Evolutionary conservation across 2,888 invertebrate genomes (phyloP).

Genomic region (Drosophila silvestris): DNA sequence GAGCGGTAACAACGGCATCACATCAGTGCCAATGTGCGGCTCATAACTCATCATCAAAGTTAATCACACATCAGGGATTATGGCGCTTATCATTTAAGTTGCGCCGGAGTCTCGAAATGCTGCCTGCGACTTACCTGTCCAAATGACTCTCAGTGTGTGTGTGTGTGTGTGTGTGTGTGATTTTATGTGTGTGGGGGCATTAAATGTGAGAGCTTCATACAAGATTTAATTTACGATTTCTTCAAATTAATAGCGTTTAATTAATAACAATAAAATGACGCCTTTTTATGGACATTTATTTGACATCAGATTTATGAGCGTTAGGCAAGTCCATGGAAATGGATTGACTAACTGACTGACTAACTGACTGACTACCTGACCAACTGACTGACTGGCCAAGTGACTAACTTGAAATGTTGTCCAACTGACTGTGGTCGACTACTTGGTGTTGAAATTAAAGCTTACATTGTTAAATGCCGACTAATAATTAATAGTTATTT

Average conservation of each 20-base stretch:
- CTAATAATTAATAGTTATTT: neutral
- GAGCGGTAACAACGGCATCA: conserved; percentile 35
- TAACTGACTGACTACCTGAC: conserved; percentile 7
- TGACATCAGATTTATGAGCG: conserved; percentile 70
- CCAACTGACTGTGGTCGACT: conserved; percentile 2
- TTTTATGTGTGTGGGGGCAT: conserved; percentile 51
- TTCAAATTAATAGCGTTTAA: conserved; percentile 82
- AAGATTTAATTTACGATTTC: conserved; percentile 82
- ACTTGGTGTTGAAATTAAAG: conserved; percentile 12
- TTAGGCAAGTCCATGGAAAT: conserved; percentile 33
- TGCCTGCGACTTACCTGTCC: conserved; percentile 53
- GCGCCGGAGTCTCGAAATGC: conserved; percentile 24
- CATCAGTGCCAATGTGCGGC: conserved; percentile 78
- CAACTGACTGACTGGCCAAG: conserved; percentile 3
- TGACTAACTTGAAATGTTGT: conserved; percentile 10
- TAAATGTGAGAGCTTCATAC: conserved; percentile 57
- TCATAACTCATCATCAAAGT: conserved; percentile 81
- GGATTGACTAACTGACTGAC: conserved; percentile 20
- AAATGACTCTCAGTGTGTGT: conserved; percentile 61
- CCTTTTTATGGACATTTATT: conserved; percentile 77
- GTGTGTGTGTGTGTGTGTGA: conserved; percentile 14
- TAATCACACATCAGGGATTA: conserved; percentile 81
- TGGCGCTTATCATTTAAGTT: conserved; percentile 80
- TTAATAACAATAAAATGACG: conserved; percentile 83
- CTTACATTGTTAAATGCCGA: conserved; percentile 1